Base-by-base conservation (phyloP, 2,888 invertebrate species). In the Eilema depressum region DNA sequence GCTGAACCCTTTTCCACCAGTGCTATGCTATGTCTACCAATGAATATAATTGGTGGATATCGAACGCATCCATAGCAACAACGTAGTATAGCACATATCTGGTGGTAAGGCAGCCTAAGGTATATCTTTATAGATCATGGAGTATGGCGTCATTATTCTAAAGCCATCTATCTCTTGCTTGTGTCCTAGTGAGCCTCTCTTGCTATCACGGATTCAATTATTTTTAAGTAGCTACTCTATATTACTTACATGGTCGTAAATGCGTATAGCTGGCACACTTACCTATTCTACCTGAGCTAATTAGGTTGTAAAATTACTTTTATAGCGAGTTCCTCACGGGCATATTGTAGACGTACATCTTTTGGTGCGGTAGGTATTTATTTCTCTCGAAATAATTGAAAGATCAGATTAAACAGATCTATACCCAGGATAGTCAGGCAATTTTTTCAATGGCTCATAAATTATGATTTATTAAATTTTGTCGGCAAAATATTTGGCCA, bases 301-400 rank as follows among this genome's bases (percentile, higher is more conserved):
- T 63, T 41, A 63, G 25, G 3, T 63, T 63, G 41, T 63, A 20
- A 47, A 63, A 25, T 41, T 37, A 47, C 20, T 20, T 63, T 41
- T 41, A 47, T 47, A 47, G 63, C 33, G 10, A 62, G 60, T 30
- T 25, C 23, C 63, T 17, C 37, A 37, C 23, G 2, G 14, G 1
- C 59, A 26, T 25, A 25, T 59, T 25, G 2, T 20, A 14, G 26
- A 26, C 12, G 17, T 59, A 26, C 7, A 59, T 26, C 14, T 26
- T 17, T 59, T 59, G 1, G 14, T 17, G n/a, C 53, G 20, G 7
- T 53, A 47, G 47, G 47, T 47, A 7, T 20, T 47, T 47, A 47
- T 47, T 47, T 47, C 41, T 7, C 3, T 7, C 5, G 20, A 20
- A 20, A 41, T 41, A 41, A 41, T 41, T 17, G 41, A 41, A 37